These are phyloP conservation scores for Sebastes hubbsi DNA, from an alignment of 2,797 vertebrate genomes.

Conservation along the genomic window DNA sequence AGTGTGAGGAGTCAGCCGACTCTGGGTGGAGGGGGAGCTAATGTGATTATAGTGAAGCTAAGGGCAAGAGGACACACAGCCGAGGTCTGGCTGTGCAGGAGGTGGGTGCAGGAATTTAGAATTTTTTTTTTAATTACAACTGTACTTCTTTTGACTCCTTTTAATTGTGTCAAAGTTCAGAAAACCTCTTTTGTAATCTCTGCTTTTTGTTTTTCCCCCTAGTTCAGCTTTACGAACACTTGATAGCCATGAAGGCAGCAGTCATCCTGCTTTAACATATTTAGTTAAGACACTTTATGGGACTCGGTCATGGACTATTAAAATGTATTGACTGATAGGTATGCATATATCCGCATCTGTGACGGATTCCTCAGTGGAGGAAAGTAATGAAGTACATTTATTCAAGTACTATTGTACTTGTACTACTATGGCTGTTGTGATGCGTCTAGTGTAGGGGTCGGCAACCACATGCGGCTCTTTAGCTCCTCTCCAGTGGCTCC, in stretches of 20 bases:
- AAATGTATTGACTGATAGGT: not conserved
- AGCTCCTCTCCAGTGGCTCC: too few species aligned
- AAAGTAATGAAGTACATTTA: not conserved
- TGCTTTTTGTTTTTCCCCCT: not conserved
- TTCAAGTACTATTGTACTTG: not conserved
- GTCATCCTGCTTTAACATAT: not conserved
- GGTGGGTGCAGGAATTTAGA: not conserved
- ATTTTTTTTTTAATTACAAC: not conserved
- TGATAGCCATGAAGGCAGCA: not conserved
- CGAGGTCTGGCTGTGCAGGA: not conserved
- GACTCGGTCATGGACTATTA: too few species aligned
- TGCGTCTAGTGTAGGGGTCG: too few species aligned
- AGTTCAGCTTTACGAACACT: not conserved
- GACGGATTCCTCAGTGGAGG: not conserved
- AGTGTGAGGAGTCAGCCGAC: conserved; percentile 11
- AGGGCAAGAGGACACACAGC: conserved; percentile 33
- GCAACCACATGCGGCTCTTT: too few species aligned
- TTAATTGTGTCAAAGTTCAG: not conserved
- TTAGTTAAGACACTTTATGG: not conserved
- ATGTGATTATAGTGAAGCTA: conserved; percentile 46
- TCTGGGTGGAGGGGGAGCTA: not conserved
- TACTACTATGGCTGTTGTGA: too few species aligned
- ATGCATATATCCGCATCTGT: not conserved
- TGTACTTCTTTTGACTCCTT: not conserved
- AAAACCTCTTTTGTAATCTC: not conserved